Conservation (phyloP, 64 coral and sea anemone genomes). For the Acropora tenuis region DNA sequence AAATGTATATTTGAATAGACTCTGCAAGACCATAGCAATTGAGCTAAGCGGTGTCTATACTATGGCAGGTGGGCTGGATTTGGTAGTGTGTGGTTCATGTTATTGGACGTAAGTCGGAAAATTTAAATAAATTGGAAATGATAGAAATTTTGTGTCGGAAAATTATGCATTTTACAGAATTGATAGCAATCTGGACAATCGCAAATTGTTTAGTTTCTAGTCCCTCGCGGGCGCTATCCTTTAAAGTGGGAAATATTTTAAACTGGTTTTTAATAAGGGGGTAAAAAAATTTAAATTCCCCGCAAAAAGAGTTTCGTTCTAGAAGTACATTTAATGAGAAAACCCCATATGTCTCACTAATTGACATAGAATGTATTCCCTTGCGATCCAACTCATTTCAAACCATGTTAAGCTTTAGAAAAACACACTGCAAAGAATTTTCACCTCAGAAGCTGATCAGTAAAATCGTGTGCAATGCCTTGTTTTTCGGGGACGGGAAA, state of each 20-base stretch:
- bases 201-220: not conserved
- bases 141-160: not conserved
- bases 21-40: not conserved
- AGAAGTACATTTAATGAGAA: not conserved
- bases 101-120: not conserved
- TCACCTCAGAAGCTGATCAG: too few species aligned
- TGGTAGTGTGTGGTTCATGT: not conserved
- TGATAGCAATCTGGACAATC: not conserved
- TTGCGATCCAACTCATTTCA: too few species aligned
- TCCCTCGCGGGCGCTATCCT: not conserved
- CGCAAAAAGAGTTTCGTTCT: slow-evolving; percentile 25
- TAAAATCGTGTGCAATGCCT: too few species aligned
- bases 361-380: not conserved
- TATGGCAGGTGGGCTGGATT: not conserved
- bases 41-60: not conserved
- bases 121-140: not conserved
- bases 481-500: too few species aligned
- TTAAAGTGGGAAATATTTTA: not conserved
- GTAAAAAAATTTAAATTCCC: not conserved
- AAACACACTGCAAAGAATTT: too few species aligned
- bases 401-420: too few species aligned
- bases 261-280: not conserved
- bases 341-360: not conserved
- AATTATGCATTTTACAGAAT: not conserved
- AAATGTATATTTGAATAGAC: slow-evolving; percentile 33